Evolutionary conservation across 2,797 vertebrate species (phyloP), one percentile per base, ranked within the genome.

Genomic region (Linurgus olivaceus): DNA sequence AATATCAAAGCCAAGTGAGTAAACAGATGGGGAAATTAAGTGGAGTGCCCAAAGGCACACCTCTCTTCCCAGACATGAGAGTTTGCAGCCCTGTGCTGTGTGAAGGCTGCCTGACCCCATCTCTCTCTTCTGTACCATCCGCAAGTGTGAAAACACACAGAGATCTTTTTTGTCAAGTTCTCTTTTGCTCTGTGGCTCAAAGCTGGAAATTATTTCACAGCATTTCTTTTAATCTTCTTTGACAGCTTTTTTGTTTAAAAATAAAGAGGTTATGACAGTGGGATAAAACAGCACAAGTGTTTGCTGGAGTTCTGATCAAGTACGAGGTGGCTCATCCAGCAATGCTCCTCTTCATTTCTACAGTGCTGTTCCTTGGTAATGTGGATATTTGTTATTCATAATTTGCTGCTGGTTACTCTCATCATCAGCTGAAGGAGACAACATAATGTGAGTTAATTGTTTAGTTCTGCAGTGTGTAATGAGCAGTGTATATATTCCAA

Each of bases 371-470:
- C 42, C 77, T 82, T 50, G 23, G 59, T 82, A 87, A 77, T 59
- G 76, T n/a, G 57, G 25, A 24, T 80, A 35, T 89, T 83, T 96
- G 57, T 85, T 88, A 88, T 92, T 94, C 78, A 78, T 62, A 75
- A 42, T 61, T 63, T 92, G 76, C 77, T 85, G 67, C 50, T 80
- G 58, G 54, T 94, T 88, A 15, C 88, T 92, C 44, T 95, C 31
- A 44, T 63, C 48, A 47, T 83, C 72, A 77, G 44, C 58, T 72
- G 91, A 84, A 89, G 78, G 68, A 95, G 85, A 78, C 1, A 1
- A 67, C 70, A 88, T 68, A 55, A 55, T 52, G 68, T 2, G 28
- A 89, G 35, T 70, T 88, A 94, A 94, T 90, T 90, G 79, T 80
- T 95, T 72, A n/a, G 76, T 86, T 95, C 79, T n/a, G n/a, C 73